Conservation (phyloP, 2,888 invertebrate genomes). For the Coelogynopora nodosa region DNA sequence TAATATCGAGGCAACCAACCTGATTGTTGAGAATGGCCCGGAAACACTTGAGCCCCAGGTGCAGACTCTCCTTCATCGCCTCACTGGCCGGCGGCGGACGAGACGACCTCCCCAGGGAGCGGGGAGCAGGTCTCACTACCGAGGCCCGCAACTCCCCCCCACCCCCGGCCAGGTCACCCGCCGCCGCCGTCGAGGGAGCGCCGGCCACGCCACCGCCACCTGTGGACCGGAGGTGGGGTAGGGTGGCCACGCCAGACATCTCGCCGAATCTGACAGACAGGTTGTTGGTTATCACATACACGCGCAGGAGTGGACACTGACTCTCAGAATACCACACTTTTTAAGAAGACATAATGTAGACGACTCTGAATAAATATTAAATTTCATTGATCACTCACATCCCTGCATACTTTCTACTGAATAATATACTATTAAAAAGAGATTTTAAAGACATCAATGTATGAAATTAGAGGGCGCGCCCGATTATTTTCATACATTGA, state of each 20-base stretch:
- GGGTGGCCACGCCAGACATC: not conserved
- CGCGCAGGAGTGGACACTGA: not conserved
- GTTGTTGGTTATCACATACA: too few species aligned
- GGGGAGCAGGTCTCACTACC: not conserved
- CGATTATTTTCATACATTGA: too few species aligned
- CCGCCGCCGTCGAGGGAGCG: not conserved
- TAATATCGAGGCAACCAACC: too few species aligned
- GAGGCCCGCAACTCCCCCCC: not conserved
- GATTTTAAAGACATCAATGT: too few species aligned
- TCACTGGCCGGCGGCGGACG: slow-evolving; percentile 16
- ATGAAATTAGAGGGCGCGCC: too few species aligned
- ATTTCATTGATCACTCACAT: too few species aligned
- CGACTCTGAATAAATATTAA: too few species aligned
- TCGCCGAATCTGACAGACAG: not conserved
- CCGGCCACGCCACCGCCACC: not conserved
- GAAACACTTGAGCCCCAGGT: slow-evolving; percentile 39
- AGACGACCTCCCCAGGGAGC: not conserved
- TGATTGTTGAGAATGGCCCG: slow-evolving; percentile 40
- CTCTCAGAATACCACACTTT: not conserved
- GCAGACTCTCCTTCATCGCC: slow-evolving; percentile 38
- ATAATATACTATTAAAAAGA: too few species aligned
- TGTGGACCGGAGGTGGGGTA: not conserved
- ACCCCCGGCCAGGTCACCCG: not conserved
- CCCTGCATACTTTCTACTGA: too few species aligned
- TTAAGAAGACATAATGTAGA: too few species aligned